A percentile compares a stretch with the other conserved stretches of the same genome.
These are phyloP conservation scores for Prunella strophiata DNA, from an alignment of 2,797 vertebrate genomes.

Conservation along the genomic window DNA sequence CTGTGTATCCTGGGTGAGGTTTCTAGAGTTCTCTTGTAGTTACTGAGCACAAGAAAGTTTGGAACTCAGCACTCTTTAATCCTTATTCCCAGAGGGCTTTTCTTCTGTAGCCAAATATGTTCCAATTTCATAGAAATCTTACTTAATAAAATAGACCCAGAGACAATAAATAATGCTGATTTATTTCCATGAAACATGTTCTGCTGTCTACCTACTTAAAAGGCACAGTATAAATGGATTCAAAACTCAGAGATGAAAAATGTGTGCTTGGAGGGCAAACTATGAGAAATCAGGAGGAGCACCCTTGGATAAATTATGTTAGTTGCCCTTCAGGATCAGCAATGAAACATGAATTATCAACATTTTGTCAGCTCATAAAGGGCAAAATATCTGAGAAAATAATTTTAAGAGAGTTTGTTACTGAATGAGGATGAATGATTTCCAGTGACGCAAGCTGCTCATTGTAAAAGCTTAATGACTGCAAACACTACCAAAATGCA, in stretches of 20 bases:
- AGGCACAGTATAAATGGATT: background rate
- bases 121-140: background rate
- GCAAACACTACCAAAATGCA: background rate
- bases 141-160: background rate
- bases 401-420: background rate
- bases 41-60: background rate
- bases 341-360: background rate
- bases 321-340: constrained; percentile 10
- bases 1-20: background rate
- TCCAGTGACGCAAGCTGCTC: background rate
- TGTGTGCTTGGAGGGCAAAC: background rate
- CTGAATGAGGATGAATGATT: background rate
- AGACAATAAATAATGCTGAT: constrained; percentile 25
- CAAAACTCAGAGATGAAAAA: constrained; percentile 23
- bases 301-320: constrained; percentile 7
- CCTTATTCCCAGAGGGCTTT: background rate
- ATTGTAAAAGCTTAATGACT: background rate
- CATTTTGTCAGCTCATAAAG: constrained; percentile 40
- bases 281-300: background rate
- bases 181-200: constrained; percentile 9
- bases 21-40: background rate
- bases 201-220: background rate
- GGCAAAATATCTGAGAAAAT: constrained; percentile 11
- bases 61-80: background rate
- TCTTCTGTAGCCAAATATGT: background rate